Conservation (phyloP, 2,888 invertebrate genomes). For the Trissolcus brochymenae region DNA sequence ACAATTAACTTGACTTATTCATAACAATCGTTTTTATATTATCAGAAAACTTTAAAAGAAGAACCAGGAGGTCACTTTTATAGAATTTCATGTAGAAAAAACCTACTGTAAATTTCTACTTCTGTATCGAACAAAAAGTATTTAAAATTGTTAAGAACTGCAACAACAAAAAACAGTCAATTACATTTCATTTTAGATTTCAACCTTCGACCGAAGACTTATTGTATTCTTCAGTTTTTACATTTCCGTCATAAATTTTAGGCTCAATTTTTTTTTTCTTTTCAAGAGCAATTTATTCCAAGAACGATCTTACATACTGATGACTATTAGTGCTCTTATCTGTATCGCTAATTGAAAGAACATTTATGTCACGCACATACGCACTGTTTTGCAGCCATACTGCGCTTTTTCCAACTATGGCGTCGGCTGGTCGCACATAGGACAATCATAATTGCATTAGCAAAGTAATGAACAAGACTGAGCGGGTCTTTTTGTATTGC, state of each 20-base stretch:
- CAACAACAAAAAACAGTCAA: too few species aligned
- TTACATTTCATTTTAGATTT: too few species aligned
- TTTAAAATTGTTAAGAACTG: too few species aligned
- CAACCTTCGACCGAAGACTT: too few species aligned
- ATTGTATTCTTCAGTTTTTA: too few species aligned
- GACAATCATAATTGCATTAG: conserved; percentile 71
- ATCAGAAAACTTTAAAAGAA: too few species aligned
- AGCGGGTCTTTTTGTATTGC: conserved; percentile 55
- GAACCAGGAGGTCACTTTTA: too few species aligned
- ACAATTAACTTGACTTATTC: too few species aligned
- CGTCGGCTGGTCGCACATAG: conserved; percentile 54
- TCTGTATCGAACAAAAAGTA: too few species aligned
- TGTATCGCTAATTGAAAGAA: conserved; percentile 56
- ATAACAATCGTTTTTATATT: too few species aligned
- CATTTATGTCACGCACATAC: conserved; percentile 51
- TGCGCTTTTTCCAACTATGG: conserved; percentile 47
- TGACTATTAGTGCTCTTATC: conserved; percentile 42
- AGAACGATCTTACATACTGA: conserved; percentile 38
- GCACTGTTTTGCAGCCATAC: conserved; percentile 43
- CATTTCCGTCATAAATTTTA: neutral
- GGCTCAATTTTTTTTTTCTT: neutral
- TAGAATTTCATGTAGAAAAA: too few species aligned
- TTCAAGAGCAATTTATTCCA: conserved; percentile 30
- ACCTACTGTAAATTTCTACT: too few species aligned
- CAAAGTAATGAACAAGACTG: conserved; percentile 69